Percentiles rank a stretch among this genome's conserved stretches.
These are phyloP conservation scores for Toxonevra muliebris DNA, from an alignment of 2,888 invertebrate species.

Conservation along the genomic window DNA sequence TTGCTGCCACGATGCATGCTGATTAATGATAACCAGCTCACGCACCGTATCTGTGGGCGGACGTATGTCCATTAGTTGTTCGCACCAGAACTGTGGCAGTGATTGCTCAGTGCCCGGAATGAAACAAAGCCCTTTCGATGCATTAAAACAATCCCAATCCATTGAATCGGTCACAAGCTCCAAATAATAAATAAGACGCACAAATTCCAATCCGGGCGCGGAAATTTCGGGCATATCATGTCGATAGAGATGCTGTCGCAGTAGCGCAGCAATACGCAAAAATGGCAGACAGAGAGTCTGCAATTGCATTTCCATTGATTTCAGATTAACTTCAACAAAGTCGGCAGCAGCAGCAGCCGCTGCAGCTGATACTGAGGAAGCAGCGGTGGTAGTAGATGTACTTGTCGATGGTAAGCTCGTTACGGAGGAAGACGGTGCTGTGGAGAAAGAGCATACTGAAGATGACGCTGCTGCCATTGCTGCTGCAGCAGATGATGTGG, in stretches of 20 bases:
- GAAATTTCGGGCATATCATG: slow-evolving; percentile 76
- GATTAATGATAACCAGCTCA: slow-evolving; percentile 73
- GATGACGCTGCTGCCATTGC: slow-evolving; percentile 37
- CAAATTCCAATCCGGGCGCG: slow-evolving; percentile 77
- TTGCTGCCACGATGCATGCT: slow-evolving; percentile 81
- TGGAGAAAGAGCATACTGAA: slow-evolving; percentile 28
- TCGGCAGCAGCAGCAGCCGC: slow-evolving; percentile 26
- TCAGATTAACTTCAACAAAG: slow-evolving; percentile 56
- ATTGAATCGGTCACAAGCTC: slow-evolving; percentile 76
- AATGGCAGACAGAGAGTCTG: slow-evolving; percentile 85
- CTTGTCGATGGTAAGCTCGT: not conserved
- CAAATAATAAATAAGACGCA: slow-evolving; percentile 79
- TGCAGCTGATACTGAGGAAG: not conserved
- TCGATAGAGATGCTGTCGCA: slow-evolving; percentile 85
- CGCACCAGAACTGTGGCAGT: slow-evolving; percentile 74
- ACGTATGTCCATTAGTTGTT: slow-evolving; percentile 70
- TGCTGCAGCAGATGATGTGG: slow-evolving; percentile 47
- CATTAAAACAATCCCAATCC: slow-evolving; percentile 74
- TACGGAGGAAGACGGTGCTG: slow-evolving; percentile 26
- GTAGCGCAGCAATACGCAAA: slow-evolving; percentile 81
- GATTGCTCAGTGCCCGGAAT: slow-evolving; percentile 67
- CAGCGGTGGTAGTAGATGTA: not conserved
- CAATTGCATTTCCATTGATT: slow-evolving; percentile 69
- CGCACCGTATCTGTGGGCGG: slow-evolving; percentile 65
- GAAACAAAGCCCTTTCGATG: slow-evolving; percentile 72